Evolutionary conservation across 2,888 invertebrate genomes (phyloP), one percentile per base, ranked within the genome.

Genomic region (Escarpia spicata): DNA sequence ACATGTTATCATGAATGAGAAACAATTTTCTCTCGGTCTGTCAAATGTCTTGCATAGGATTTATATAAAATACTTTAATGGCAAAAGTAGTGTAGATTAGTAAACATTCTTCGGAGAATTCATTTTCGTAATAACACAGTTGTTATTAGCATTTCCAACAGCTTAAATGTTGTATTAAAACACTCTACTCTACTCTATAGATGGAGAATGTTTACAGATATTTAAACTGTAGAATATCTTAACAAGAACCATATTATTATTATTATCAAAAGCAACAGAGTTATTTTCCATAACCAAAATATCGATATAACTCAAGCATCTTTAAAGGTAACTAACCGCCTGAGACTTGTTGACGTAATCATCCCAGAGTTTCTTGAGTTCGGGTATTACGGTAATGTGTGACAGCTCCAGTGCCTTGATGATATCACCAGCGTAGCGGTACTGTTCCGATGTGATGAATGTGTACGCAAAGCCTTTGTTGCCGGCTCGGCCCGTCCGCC

Each of bases 381-480:
- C 98, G 3, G 97, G 97, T 0, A 99, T 98, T 0, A 99, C 98
- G 0, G 97, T 95, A 0, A 97, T 97, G 10, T 98, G 97, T 0
- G 99, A 98, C 90, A 98, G 96, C 96, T 99, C 99, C 94, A 99
- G 97, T 0, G 99, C 99, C 92, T 98, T 97, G 92, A 99, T 97
- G 93, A 99, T 98, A 96, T 99, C 99, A 15, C 99, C 99, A 0
- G 99, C 98, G 97, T 99, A 98, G 92, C 98, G 97, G 31, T 98
- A 98, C 96, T 99, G 99, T 94, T 99, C 99, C 0, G 98, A 98
- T 0, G 99, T 98, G 10, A 99, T 97, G 96, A 99, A 99, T 0
- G 99, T 99, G 97, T 98, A 99, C 0, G 99, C 99, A 96, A 97
- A 98, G 8, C 99, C 99, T 96, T 99, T 99, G 96, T 99, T 99